These are phyloP conservation scores for Toxotes jaculatrix DNA, from an alignment of 2,113 vertebrate genomes.

Conservation along the genomic window DNA sequence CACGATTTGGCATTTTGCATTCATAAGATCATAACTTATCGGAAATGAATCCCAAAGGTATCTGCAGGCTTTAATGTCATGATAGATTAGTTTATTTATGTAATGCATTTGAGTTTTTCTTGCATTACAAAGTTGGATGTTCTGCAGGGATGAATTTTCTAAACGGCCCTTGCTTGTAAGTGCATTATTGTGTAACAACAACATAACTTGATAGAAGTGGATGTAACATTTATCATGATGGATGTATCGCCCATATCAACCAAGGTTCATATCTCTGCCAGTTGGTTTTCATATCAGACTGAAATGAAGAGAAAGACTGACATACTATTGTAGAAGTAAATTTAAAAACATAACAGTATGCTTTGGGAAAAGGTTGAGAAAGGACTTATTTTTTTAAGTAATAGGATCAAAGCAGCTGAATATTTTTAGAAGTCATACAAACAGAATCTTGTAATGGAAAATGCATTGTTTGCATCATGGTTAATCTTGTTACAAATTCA, in stretches of 20 bases:
- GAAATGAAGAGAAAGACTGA: not conserved
- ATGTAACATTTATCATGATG: not conserved
- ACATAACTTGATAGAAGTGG: not conserved
- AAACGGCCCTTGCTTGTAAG: not conserved
- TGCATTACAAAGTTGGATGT: not conserved
- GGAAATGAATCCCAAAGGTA: not conserved
- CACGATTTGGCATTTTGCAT: not conserved
- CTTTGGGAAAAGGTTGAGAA: not conserved
- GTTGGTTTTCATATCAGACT: not conserved
- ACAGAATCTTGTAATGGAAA: no score
- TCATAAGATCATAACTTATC: not conserved
- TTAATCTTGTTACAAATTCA: not conserved
- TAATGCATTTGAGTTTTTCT: not conserved
- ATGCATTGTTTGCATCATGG: not conserved
- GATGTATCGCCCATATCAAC: not conserved
- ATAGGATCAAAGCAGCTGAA: not conserved
- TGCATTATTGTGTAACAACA: not conserved
- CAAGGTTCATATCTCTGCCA: not conserved
- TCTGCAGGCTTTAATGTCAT: not conserved
- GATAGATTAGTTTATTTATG: not conserved
- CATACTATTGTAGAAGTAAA: no score
- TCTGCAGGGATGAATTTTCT: not conserved
- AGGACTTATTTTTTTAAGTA: not conserved
- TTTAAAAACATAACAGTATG: not conserved
- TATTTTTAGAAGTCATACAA: not conserved